Evolutionary conservation across 2,888 invertebrate species (phyloP), one percentile per base, ranked within the genome.

Genomic region (Luperina testacea): DNA sequence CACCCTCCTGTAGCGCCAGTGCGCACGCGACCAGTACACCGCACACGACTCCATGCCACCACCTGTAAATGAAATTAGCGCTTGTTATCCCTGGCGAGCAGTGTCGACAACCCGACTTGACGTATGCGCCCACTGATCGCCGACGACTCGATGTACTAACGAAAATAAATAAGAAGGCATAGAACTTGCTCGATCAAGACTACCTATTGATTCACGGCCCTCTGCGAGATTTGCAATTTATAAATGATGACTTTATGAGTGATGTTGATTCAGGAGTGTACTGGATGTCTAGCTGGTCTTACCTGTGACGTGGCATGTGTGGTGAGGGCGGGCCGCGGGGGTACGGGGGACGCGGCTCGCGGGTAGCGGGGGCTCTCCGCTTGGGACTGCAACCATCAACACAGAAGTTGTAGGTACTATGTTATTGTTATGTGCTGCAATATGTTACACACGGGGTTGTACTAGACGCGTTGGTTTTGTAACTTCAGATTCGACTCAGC

Each of bases 1-100:
- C 13, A 0, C 27, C 38, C 6, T 61, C 24, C 24, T 53, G 64
- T n/a, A 73, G 78, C 59, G 69, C 75, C 51, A 77, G 71, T 9
- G 63, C 81, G 71, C 59, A 79, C n/a, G 79, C 80, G 27, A 82
- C 79, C 69, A 89, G 70, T 77, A 78, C 73, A 78, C 70, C 85
- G 57, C 85, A 81, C 78, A 81, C 72, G 73, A 79, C 73, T 75
- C 80, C 72, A 32, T 72, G 27, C 69, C 74, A 76, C 77, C 85
- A 85, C 65, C 88, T 88, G 78, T 24, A 51, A 72, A 63, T 27
- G 24, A n/a, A 13, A 45, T 38, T 24, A 24, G 4, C 13, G 24
- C 13, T 38, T 38, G 42, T 51, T 67, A 13, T 17, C 13, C 42
- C 15, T 61, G 27, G 70, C 11, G 9, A 27, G 15, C 27, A 69